Conservation (phyloP, 2,888 invertebrate genomes). For the Tipula confusa region DNA sequence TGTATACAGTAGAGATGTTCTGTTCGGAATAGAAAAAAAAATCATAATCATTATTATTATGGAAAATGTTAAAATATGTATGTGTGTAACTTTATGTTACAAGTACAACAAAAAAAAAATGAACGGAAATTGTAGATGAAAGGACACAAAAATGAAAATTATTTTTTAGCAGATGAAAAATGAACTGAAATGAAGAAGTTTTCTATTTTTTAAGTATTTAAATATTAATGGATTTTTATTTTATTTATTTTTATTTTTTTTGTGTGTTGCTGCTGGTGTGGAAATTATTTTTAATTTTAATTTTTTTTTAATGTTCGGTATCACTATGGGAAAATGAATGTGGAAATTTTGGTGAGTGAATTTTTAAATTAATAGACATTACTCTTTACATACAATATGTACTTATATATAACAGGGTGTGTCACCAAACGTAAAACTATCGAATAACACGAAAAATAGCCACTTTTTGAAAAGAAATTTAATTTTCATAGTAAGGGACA, state of each 20-base stretch:
- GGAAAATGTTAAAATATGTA: background rate
- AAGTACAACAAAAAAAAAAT: background rate
- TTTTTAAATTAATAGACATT: constrained; percentile 5
- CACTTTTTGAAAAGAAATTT: too few relatives aligned
- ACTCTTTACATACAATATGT: background rate
- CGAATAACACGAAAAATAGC: too few relatives aligned
- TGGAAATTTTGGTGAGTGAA: background rate
- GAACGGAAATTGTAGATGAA: constrained; percentile 12
- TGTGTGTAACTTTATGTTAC: background rate
- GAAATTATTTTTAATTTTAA: background rate
- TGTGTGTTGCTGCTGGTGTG: background rate
- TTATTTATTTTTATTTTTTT: background rate
- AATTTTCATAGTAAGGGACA: too few relatives aligned
- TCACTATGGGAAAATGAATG: background rate
- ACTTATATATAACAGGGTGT: too few relatives aligned
- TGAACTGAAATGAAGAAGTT: background rate
- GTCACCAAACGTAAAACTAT: too few relatives aligned
- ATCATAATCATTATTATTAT: background rate
- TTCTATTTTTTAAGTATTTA: constrained; percentile 7
- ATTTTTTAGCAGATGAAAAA: background rate
- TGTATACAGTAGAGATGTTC: background rate
- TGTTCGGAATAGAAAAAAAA: background rate
- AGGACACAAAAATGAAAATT: background rate
- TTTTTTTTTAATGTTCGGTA: background rate
- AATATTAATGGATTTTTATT: constrained; percentile 12